Evolutionary conservation across 2,113 vertebrate species (phyloP), one percentile per base, ranked within the genome.

Genomic region (Ceyx margarethae): DNA sequence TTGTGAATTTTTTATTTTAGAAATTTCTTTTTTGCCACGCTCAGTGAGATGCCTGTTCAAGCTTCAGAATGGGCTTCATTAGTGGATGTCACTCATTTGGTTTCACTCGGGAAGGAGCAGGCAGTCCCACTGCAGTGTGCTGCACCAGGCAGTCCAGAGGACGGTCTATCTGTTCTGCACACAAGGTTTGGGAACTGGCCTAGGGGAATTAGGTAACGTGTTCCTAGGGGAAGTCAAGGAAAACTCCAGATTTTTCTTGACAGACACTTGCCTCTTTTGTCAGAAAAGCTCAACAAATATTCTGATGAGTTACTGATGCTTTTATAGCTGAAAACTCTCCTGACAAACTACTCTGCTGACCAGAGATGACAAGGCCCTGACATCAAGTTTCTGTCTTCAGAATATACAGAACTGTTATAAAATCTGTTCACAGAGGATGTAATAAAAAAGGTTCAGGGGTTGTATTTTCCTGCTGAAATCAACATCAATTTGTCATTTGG

Each of bases 291-390:
- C 93, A 93, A 60, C 85, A 96, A 94, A 94, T 97, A 96, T 94
- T 97, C 96, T 96, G 81, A 96, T 95, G 81, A 95, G 84, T 94
- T 96, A 94, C 94, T 89, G 93, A 96, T 93, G 91, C 56, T 96
- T 95, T 95, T 96, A 65, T 91, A 95, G 87, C 75, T 93, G 85
- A 96, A 97, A 97, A 93, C 62, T 94, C 92, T 97, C 85, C 88
- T 96, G 94, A 97, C 88, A 96, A 97, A 97, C 91, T 93, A 94
- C 71, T 96, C 77, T 66, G 37, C 87, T 97, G 97, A 96, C 94
- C 94, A 90, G 64, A 96, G 87, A 95, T 96, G 96, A 97, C 95
- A 96, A 91, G 92, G 82, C 74, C 88, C 68, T 97, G 95, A 96
- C 92, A 80, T 73, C n/a, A 53, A 85, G 81, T 66, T 89, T 91